A percentile compares a stretch with the other conserved stretches of the same genome.
phyloP scores from a whole-genome alignment of 2,113 vertebrate genomes.

The Brevimyrus niger region DNA sequence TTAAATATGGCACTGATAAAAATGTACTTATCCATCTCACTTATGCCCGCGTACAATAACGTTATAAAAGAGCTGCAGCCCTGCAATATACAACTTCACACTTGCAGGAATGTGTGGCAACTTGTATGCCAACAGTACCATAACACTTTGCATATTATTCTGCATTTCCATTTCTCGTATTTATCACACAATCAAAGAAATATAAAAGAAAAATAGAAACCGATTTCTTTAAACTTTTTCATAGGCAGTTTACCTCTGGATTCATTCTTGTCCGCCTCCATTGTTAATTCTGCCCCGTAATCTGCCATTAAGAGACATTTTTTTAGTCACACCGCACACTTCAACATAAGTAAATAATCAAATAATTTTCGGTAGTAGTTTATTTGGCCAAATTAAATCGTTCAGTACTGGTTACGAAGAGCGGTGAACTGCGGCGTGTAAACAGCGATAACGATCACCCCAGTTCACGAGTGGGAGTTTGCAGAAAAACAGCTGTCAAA shows the following conservation, averaged over 20 bases:
- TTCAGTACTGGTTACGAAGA: not conserved
- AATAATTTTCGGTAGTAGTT: not conserved
- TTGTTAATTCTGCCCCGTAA: constrained; percentile 25
- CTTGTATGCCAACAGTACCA: not conserved
- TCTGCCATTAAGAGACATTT: constrained; percentile 20
- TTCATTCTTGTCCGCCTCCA: constrained; percentile 39
- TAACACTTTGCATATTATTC: not conserved
- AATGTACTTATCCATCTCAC: not conserved
- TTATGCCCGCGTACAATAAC: not conserved
- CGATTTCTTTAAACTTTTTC: not conserved
- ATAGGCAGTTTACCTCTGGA: constrained; percentile 36
- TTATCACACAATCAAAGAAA: not conserved
- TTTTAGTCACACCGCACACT: not conserved
- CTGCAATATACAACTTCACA: not conserved
- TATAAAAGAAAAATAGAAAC: not conserved
- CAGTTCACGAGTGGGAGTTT: not conserved
- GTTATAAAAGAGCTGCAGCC: not conserved
- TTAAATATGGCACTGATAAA: not conserved
- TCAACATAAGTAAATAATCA: not conserved
- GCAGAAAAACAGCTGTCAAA: not conserved
- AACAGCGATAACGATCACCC: not conserved
- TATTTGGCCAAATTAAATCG: not conserved
- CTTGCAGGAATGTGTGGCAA: not conserved
- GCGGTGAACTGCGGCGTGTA: not conserved
- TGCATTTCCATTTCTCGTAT: not conserved